Percentiles rank a stretch among this genome's conserved stretches.
These are phyloP conservation scores for Pteruthius melanotis DNA, from an alignment of 2,113 vertebrate genomes.

Conservation along the genomic window DNA sequence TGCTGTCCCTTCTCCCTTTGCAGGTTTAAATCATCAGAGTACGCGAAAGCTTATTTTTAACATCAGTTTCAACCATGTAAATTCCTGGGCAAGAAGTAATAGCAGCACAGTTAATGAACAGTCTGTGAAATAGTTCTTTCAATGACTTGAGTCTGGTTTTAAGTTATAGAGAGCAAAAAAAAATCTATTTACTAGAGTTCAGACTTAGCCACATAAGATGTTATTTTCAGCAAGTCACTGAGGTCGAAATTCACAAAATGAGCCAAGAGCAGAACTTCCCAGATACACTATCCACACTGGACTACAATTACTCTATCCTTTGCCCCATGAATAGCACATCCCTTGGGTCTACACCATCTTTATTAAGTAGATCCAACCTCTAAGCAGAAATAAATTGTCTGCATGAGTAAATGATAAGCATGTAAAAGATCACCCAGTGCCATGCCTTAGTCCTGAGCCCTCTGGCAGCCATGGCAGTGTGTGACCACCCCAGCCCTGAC, in stretches of 20 bases:
- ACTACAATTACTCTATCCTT: not conserved
- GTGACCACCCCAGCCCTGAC: not conserved
- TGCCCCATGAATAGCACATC: not conserved
- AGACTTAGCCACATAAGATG: not conserved
- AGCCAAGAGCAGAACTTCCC: not conserved
- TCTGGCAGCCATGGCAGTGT: not conserved
- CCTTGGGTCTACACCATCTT: not conserved
- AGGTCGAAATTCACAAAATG: not conserved
- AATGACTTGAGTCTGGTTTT: not conserved
- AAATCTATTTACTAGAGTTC: not conserved
- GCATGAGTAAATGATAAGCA: rapidly evolving
- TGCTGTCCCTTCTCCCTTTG: not conserved
- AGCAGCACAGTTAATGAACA: not conserved
- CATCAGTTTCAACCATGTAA: not conserved
- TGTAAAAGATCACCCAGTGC: not conserved
- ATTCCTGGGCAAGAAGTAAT: not conserved
- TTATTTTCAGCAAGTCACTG: not conserved
- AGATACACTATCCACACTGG: not conserved
- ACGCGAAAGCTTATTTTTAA: not conserved
- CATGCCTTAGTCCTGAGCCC: not conserved
- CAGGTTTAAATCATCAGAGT: not conserved
- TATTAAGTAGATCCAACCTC: not conserved
- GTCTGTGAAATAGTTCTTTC: not conserved
- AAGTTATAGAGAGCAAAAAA: not conserved
- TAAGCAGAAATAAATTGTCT: not conserved